phyloP scores from a whole-genome alignment of 1,140 invertebrate genomes.

The Drosophila sp. region DNA sequence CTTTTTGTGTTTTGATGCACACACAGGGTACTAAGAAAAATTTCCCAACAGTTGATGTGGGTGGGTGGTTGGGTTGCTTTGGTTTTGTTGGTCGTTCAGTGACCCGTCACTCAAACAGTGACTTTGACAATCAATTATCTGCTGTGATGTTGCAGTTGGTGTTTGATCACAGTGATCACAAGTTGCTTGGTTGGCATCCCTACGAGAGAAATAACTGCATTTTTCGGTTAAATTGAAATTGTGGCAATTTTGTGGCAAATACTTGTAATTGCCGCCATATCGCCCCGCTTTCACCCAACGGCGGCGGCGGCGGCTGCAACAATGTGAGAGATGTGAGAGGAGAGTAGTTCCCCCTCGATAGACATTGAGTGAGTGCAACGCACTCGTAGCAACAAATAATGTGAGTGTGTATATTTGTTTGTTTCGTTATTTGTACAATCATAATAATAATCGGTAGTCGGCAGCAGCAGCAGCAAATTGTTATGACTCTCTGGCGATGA shows the following conservation, averaged over 20 bases:
- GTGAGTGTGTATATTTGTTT: conserved; percentile 1
- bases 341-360: conserved; percentile 35
- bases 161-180: conserved; percentile 46
- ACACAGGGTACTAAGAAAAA: neutral
- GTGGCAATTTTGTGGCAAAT: conserved; percentile 38
- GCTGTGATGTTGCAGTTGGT: neutral
- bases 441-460: conserved; percentile 39
- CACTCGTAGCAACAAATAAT: conserved; percentile 41
- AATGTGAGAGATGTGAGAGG: conserved; percentile 6
- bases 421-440: conserved; percentile 41
- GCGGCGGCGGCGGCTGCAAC: conserved; percentile 13
- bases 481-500: conserved; percentile 50
- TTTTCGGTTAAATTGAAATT: conserved; percentile 53
- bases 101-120: conserved; percentile 19
- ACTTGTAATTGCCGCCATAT: conserved; percentile 57
- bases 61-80: neutral
- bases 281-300: conserved; percentile 62
- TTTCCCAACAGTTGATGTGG: neutral
- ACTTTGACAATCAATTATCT: conserved; percentile 1
- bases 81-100: conserved; percentile 13
- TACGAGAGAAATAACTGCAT: conserved; percentile 32
- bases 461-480: conserved; percentile 58
- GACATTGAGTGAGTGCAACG: conserved; percentile 49
- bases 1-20: no score
- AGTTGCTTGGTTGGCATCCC: conserved; percentile 21